Evolutionary conservation across 53 echinoderm and acorn worm species (phyloP).

Genomic region (Apostichopus leukothele): DNA sequence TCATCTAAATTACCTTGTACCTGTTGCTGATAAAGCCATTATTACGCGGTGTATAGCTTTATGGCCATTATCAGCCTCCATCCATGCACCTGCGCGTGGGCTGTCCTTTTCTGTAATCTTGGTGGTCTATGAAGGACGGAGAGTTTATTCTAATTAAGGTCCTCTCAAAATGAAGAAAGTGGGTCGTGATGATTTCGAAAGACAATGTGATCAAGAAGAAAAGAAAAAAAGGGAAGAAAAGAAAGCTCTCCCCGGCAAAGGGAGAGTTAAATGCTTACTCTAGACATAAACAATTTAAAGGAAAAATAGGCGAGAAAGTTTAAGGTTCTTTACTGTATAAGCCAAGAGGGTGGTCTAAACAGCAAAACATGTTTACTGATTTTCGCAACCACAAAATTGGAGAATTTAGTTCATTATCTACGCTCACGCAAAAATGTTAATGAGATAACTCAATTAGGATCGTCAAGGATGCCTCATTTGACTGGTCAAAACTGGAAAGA

Average conservation of each 20-base stretch:
- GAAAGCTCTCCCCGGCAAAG: neutral
- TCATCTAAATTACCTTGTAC: too few species aligned
- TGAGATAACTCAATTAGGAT: neutral
- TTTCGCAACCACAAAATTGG: slow-evolving; percentile 3
- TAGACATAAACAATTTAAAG: slow-evolving; percentile 8
- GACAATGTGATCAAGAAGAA: slow-evolving; percentile 21
- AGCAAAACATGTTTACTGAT: slow-evolving; percentile 34
- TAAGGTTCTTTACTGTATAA: neutral
- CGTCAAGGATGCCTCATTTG: too few species aligned
- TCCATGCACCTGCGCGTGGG: slow-evolving; percentile 2
- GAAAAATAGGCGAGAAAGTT: neutral
- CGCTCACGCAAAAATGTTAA: neutral
- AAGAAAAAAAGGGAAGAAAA: neutral
- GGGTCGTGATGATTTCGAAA: slow-evolving; percentile 32
- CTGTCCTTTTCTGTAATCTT: neutral
- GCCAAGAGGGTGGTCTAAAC: slow-evolving; percentile 36
- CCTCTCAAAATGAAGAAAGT: neutral
- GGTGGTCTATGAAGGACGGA: slow-evolving; percentile 23
- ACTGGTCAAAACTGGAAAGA: too few species aligned
- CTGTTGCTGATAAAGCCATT: too few species aligned
- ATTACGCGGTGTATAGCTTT: neutral
- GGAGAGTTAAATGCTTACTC: neutral
- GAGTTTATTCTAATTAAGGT: slow-evolving; percentile 19
- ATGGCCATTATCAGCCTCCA: neutral
- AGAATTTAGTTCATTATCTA: neutral